Evolutionary conservation across 2,888 invertebrate species (phyloP), one percentile per base, ranked within the genome.

Genomic region (Acleris literana): DNA sequence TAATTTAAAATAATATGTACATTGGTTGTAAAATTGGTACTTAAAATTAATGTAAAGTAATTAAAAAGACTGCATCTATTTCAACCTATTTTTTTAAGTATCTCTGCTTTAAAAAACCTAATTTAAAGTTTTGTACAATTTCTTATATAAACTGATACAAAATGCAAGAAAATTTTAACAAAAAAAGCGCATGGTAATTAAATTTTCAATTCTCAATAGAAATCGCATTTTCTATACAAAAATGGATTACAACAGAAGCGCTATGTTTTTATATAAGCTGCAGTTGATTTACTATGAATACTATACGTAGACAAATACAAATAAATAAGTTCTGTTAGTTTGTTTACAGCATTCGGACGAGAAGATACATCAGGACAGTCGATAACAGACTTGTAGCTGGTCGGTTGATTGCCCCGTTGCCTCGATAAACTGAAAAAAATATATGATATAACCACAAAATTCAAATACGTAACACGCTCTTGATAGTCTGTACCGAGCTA

Each of bases 291-390:
- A 67, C 29, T 20, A 69, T 63, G 71, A 82, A 82, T 80, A 82
- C 79, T 81, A 81, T 71, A 70, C 68, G 71, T 39, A 39, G 11
- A 39, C 39, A 13, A 76, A 72, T 73, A 75, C 79, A 85, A 86
- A 82, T 76, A 87, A 91, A 90, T 89, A 90, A 88, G 89, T 87
- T 79, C 79, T 57, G 68, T 79, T 86, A 87, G 51, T 49, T 22
- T 44, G 68, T 83, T 84, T 88, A 90, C 69, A 88, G 74, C 85
- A 84, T 86, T 84, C 92, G 91, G 17, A 91, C 85, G 63, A 92
- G 84, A 3, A 92, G 79, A 69, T 90, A 92, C 82, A 90, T 90
- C 60, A 90, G 72, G 13, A 83, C 72, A 1, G 89, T 74, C 0
- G 87, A 77, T 1, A 88, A 52, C 2, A 83, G 69, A 2, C 78